Base-by-base conservation (phyloP, 1,140 invertebrate species). In the Dendroctonus ponderosae region DNA sequence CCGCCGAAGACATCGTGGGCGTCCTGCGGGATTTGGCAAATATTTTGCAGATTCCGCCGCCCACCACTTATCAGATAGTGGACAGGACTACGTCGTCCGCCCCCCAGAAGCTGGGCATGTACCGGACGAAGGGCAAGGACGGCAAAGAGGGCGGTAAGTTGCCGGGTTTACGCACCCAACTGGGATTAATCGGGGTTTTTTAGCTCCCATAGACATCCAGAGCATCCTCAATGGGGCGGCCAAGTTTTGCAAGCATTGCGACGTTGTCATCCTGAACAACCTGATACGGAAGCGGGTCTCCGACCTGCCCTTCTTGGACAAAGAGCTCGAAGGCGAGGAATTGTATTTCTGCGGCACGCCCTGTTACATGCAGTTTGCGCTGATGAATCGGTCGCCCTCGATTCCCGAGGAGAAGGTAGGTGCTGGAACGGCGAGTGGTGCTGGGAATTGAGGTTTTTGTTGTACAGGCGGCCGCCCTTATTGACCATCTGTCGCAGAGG, bases 181-280 rank as follows among this genome's bases (percentile, higher is more conserved):
- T 26, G 26, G 26, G 26, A 26, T 26, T 26, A 26, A 26, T 26
- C 26, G 26, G 26, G 26, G 26, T 53, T 58, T 80, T 80, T 43
- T 66, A 84, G 87, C 86, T 39, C 86, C 88, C 14, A 88, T 93
- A 63, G 92, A 95, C 77, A 93, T 96, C 70, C 93, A 96, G 78
- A 92, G 89, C 72, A 91, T 96, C 72, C 80, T 96, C 11, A 93
- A 94, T 77, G 91, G 92, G 48, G 88, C 87, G 6, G 90, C 90
- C 0, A 93, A 92, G 76, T 96, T 96, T 78, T 97, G 95, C 79
- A 85, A 90, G 40, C 91, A 94, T 75, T 97, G 94, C 80, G 93
- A 96, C 77, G 89, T 94, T 52, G 89, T 94, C 9, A 92, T 96
- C 70, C 80, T 93, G 54, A 91, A 90, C 78, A 90, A 88, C 68